Base-by-base conservation (phyloP, 2,113 vertebrate genomes). In the Notarius lentiginosus region DNA sequence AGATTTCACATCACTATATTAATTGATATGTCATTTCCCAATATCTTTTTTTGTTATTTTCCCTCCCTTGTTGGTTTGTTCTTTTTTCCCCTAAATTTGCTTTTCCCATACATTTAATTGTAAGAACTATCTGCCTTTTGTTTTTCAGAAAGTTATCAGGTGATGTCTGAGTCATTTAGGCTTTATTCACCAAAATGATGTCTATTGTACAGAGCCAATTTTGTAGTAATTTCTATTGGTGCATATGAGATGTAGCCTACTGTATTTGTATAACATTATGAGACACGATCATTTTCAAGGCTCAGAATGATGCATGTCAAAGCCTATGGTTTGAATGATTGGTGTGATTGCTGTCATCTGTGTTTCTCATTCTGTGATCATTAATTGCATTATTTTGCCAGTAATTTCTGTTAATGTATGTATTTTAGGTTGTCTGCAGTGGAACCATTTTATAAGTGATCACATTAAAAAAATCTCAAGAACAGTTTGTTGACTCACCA, bases 201-300 rank as follows among this genome's bases (percentile, higher is more conserved):
- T 99, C 96, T 98, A 98, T 99, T 99, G 96, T 99, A 98, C 97
- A 97, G 96, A 97, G 96, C 97, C 95, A 96, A 76, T 95, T 99
- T 98, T 99, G 96, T 99, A 99, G 97, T 97, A 97, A 96, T 99
- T 99, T 99, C 96, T 99, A 98, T 97, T 65, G 51, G 63, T 81
- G 82, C 60, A 56, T 34, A 70, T 63, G 53, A 68, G 17, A 83
- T 53, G 80, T 83, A 86, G 84, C 79, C 60, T 34, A 30, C 6
- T 65, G 55, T 65, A n/a, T 82, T 10, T 58, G 55, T 84, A 51
- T 70, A 76, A n/a, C 34, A 34, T 61, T 80, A 53, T 60, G 30
- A 27, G 20, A 66, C 63, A 81, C 24, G 24, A 41, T 60, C 8
- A 20, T 85, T 84, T 77, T 65, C 75, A 30, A 60, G 7, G 24